phyloP scores from a whole-genome alignment of 2,797 vertebrate genomes.

The Odontamblyopus rebecca region DNA sequence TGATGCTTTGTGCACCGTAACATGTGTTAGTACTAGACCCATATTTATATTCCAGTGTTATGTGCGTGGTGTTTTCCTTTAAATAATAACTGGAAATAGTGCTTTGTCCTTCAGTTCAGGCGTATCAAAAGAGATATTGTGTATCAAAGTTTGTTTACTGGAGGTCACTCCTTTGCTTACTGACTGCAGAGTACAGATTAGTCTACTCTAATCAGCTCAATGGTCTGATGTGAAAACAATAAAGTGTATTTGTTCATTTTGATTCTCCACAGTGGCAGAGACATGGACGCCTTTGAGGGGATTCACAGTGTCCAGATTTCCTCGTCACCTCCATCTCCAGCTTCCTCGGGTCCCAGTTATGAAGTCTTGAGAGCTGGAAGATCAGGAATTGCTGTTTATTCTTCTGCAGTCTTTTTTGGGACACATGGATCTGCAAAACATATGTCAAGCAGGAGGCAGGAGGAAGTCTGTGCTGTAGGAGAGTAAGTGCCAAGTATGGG shows the following conservation, averaged over 20 bases:
- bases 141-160: conserved; percentile 26
- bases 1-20: not conserved
- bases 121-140: conserved; percentile 7
- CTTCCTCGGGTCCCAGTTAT: conserved; percentile 61
- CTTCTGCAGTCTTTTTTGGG: conserved; percentile 70
- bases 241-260: conserved; percentile 3
- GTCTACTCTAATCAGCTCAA: not conserved
- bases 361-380: conserved; percentile 66
- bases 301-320: conserved; percentile 76
- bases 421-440: conserved; percentile 43
- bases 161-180: conserved; percentile 17
- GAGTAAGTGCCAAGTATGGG: conserved; percentile 52
- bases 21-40: not conserved
- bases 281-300: conserved; percentile 80
- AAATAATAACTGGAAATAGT: conserved; percentile 15
- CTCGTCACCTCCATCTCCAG: conserved; percentile 60
- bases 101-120: conserved; percentile 12
- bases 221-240: not conserved
- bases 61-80: conserved; percentile 13
- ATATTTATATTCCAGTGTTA: conserved; percentile 2
- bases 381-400: conserved; percentile 73
- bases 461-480: conserved; percentile 70
- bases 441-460: conserved; percentile 25
- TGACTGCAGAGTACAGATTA: not conserved
- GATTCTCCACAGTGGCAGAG: conserved; percentile 24